phyloP scores from a whole-genome alignment of 2,113 vertebrate genomes.

The Sula dactylatra region DNA sequence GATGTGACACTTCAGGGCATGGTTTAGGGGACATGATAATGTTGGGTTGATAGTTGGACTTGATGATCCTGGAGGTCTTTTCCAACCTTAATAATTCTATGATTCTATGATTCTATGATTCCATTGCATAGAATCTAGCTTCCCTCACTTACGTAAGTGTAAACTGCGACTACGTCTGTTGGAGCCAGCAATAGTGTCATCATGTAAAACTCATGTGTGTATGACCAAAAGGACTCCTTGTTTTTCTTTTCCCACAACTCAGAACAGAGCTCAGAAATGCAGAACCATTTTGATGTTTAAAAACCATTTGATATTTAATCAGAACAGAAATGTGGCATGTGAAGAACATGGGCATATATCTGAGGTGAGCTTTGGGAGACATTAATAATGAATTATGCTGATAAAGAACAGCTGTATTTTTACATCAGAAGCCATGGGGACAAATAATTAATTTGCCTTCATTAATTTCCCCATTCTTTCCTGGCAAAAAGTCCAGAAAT shows the following conservation, averaged over 20 bases:
- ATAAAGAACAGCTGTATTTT: slow-evolving; percentile 54
- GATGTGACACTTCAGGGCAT: too few relatives aligned
- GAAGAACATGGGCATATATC: neutral
- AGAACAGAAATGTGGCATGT: slow-evolving; percentile 10
- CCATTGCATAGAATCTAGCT: neutral
- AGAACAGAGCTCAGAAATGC: neutral
- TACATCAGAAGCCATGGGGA: slow-evolving; percentile 8
- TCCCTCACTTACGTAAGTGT: neutral
- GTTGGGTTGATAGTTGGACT: too few relatives aligned
- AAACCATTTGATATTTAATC: slow-evolving; percentile 13
- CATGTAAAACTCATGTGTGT: neutral
- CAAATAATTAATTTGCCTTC: slow-evolving; percentile 57
- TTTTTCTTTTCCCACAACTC: neutral
- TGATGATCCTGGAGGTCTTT: too few relatives aligned
- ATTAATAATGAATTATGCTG: slow-evolving; percentile 35
- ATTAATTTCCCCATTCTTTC: slow-evolving; percentile 28
- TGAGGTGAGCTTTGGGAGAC: slow-evolving; percentile 25
- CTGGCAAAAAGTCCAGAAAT: slow-evolving; percentile 26
- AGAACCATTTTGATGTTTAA: slow-evolving; percentile 12
- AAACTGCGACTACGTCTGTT: neutral
- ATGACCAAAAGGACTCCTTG: neutral
- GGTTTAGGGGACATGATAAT: too few relatives aligned
- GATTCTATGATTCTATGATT: too few relatives aligned
- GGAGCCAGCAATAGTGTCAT: neutral
- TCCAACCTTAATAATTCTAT: too few relatives aligned